phyloP scores from a whole-genome alignment of 2,888 invertebrate genomes.

The Vesta saturnalis region DNA sequence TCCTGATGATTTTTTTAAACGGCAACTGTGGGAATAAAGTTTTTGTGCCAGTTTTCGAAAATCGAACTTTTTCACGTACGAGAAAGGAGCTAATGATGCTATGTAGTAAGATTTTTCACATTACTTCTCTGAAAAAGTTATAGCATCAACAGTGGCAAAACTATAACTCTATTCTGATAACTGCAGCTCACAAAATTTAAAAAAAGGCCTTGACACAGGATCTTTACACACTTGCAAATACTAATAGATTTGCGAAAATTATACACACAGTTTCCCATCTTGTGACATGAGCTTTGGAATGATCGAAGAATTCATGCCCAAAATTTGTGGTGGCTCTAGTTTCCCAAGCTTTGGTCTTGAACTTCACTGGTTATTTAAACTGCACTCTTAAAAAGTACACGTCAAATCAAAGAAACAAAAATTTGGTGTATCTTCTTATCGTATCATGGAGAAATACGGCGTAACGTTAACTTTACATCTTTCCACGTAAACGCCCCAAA shows the following conservation, averaged over 20 bases:
- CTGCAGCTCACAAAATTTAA: no score
- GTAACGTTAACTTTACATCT: conserved; percentile 34
- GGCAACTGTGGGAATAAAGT: conserved; percentile 25
- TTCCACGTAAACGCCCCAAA: conserved; percentile 34
- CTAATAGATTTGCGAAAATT: no score
- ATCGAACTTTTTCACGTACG: no score
- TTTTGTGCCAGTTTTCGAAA: conserved; percentile 21
- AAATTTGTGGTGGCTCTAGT: no score
- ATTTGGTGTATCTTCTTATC: conserved; percentile 32
- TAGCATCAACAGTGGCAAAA: conserved; percentile 19
- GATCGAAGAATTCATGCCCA: no score
- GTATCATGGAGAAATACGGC: conserved; percentile 33
- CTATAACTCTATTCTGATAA: conserved; percentile 23
- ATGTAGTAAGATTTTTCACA: conserved; percentile 16
- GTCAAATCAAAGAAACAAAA: conserved; percentile 13
- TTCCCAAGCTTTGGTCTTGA: no score
- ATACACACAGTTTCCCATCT: conserved; percentile 27
- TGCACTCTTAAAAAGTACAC: conserved; percentile 25
- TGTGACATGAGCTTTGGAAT: no score
- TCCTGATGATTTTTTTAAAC: no score
- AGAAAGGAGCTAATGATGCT: no score
- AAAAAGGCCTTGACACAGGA: conserved; percentile 23
- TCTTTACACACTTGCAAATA: conserved; percentile 30
- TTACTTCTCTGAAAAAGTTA: conserved; percentile 29
- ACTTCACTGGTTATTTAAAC: conserved; percentile 29